A percentile compares a stretch with the other conserved stretches of the same genome.
Conservation (phyloP, 2,797 vertebrate species). For the Neostethus bicornis region DNA sequence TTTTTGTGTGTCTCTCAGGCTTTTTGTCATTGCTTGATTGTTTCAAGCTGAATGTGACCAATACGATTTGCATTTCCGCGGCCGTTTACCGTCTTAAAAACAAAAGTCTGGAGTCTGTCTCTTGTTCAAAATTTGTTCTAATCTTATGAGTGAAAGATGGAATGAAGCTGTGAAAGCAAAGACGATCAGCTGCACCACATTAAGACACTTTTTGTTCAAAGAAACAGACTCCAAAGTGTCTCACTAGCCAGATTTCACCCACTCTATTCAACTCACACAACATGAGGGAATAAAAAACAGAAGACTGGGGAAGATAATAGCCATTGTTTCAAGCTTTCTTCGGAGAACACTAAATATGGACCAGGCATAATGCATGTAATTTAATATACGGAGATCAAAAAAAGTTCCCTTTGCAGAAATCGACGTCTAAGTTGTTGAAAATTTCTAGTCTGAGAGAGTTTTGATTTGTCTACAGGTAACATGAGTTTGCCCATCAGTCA, state of each 20-base stretch:
- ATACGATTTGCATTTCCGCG: slow-evolving; percentile 53
- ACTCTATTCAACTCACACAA: slow-evolving; percentile 43
- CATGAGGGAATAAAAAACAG: slow-evolving; percentile 36
- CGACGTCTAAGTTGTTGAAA: slow-evolving; percentile 31
- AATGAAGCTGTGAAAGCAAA: slow-evolving; percentile 63
- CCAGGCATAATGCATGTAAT: slow-evolving; percentile 11
- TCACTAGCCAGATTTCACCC: slow-evolving; percentile 26
- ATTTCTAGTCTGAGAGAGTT: slow-evolving; percentile 23
- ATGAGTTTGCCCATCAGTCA: too few species aligned
- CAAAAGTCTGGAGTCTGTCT: slow-evolving; percentile 67
- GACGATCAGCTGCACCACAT: slow-evolving; percentile 66
- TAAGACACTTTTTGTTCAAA: slow-evolving; percentile 46
- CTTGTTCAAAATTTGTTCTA: slow-evolving; percentile 72
- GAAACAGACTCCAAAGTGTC: slow-evolving; percentile 39
- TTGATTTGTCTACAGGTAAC: slow-evolving; percentile 28
- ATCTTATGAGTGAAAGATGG: slow-evolving; percentile 66
- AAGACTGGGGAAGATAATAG: slow-evolving; percentile 45
- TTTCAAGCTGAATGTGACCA: slow-evolving; percentile 65
- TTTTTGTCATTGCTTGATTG: slow-evolving; percentile 62
- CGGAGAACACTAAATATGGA: slow-evolving; percentile 25
- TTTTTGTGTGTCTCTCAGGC: slow-evolving; percentile 48
- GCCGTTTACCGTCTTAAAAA: slow-evolving; percentile 37
- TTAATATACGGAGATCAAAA: slow-evolving; percentile 6
- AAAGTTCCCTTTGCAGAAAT: slow-evolving; percentile 11
- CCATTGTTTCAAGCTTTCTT: slow-evolving; percentile 34